Conservation (phyloP, 2,113 vertebrate genomes). For the Ceyx cyanopectus region DNA sequence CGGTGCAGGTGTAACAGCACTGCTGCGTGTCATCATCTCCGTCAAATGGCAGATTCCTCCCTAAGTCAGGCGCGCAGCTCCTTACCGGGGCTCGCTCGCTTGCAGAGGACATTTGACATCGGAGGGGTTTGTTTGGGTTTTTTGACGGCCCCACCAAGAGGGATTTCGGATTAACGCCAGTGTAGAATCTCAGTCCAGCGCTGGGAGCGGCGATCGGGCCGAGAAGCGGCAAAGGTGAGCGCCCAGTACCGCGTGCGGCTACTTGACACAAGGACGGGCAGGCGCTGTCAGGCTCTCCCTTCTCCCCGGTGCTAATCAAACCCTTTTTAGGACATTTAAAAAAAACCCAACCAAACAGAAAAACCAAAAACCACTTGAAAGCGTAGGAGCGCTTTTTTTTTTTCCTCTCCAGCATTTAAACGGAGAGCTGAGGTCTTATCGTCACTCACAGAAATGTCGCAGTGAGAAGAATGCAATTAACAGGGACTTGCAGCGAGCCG, state of each 20-base stretch:
- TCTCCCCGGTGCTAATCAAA: not conserved
- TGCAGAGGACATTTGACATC: not conserved
- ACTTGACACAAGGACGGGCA: not conserved
- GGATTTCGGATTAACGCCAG: not conserved
- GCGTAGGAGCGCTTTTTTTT: not conserved
- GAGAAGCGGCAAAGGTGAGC: slow-evolving; percentile 27
- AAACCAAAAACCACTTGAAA: not conserved
- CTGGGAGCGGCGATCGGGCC: not conserved
- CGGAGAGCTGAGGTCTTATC: too few relatives aligned
- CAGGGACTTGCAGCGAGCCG: not conserved
- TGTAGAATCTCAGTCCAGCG: not conserved
- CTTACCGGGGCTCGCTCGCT: not conserved
- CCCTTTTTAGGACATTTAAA: not conserved
- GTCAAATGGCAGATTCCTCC: slow-evolving; percentile 64
- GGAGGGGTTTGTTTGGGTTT: not conserved
- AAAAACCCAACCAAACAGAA: not conserved
- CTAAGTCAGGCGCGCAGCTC: not conserved
- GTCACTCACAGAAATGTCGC: not conserved
- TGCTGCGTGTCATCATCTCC: slow-evolving; percentile 87
- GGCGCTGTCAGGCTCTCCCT: not conserved
- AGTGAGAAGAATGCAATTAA: not conserved
- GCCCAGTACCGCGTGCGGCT: not conserved
- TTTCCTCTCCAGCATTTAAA: too few relatives aligned
- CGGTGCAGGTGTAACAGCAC: slow-evolving; percentile 86
- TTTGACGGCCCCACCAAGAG: not conserved